Evolutionary conservation across 92 coral and sea anemone species (phyloP).

Genomic region (Ricordea florida): DNA sequence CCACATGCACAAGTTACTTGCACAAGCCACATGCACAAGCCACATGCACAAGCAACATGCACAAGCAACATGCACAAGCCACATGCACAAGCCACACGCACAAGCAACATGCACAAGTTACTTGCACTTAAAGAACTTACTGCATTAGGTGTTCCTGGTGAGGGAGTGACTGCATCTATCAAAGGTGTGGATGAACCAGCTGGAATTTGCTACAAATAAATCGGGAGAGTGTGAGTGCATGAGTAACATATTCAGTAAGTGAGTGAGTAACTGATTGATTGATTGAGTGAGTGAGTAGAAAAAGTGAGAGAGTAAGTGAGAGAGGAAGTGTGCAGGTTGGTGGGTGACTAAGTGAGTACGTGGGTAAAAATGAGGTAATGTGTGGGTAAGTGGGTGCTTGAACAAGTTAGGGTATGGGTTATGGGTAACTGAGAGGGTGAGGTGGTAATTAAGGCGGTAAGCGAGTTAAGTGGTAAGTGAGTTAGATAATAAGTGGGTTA

Average conservation of each 20-base stretch:
- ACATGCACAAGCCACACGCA: not conserved
- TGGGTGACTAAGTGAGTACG: too few relatives aligned
- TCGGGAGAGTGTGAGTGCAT: not conserved
- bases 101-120: not conserved
- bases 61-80: not conserved
- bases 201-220: not conserved
- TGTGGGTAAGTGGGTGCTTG: too few relatives aligned
- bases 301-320: not conserved
- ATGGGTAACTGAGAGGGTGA: too few relatives aligned
- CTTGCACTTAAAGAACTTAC: conserved; percentile 38
- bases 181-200: conserved; percentile 90
- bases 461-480: too few relatives aligned
- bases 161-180: conserved; percentile 96
- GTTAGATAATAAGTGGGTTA: too few relatives aligned
- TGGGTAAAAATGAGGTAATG: too few relatives aligned
- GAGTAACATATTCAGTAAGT: not conserved
- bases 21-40: too few relatives aligned
- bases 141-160: conserved; percentile 96
- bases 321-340: too few relatives aligned
- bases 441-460: too few relatives aligned
- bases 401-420: too few relatives aligned
- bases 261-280: not conserved
- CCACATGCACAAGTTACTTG: too few relatives aligned
- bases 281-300: not conserved
- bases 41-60: too few relatives aligned